These are phyloP conservation scores for Pelvicachromis taeniatus DNA, from an alignment of 2,113 vertebrate genomes.

Conservation along the genomic window DNA sequence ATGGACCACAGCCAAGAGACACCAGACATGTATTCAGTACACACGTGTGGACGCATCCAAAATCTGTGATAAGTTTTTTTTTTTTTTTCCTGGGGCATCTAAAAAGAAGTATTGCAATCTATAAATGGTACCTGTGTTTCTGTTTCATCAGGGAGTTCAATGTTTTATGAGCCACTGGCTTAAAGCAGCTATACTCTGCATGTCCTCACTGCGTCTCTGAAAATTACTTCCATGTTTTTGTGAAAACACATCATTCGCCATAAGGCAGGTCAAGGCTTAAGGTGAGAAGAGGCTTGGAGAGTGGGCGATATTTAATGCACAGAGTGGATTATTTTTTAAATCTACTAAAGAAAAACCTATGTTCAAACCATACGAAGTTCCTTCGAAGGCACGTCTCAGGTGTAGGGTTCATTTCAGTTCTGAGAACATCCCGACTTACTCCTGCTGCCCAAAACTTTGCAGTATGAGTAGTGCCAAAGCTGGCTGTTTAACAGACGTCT, in stretches of 20 bases:
- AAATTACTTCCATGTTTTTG: background rate
- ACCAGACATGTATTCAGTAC: background rate
- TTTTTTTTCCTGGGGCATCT: background rate
- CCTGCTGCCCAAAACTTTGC: accelerated
- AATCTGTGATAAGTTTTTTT: accelerated
- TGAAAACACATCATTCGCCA: background rate
- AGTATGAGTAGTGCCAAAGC: no score
- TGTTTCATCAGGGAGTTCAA: background rate
- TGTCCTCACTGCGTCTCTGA: background rate
- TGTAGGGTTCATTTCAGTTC: background rate
- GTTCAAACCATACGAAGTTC: background rate
- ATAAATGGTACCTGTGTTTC: background rate
- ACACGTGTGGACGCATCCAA: background rate
- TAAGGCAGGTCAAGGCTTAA: background rate
- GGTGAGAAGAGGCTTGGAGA: background rate
- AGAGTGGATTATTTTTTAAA: background rate
- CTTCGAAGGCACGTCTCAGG: background rate
- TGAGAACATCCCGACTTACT: background rate
- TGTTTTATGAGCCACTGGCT: background rate
- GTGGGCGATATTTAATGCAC: background rate
- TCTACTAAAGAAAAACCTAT: background rate
- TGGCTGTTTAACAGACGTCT: background rate
- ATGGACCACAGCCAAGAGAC: background rate
- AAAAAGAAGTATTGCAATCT: background rate
- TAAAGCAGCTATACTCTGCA: background rate